Conservation (phyloP, 2,888 invertebrate species). For the Strigamia maritima region DNA sequence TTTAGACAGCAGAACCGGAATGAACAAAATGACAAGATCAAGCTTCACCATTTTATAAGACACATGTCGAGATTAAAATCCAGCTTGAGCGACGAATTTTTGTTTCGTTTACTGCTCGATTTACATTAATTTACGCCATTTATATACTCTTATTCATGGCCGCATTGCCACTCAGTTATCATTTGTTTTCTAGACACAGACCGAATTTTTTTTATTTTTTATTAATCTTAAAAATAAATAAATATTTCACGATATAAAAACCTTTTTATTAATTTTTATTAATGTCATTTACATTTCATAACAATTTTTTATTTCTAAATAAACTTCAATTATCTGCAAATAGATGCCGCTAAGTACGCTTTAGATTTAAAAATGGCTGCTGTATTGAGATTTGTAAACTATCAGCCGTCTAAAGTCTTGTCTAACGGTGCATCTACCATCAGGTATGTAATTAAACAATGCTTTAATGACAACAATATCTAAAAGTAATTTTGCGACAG, state of each 20-base stretch:
- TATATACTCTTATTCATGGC: neutral
- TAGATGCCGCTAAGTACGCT: neutral
- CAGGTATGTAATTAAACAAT: neutral
- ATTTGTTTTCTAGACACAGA: neutral
- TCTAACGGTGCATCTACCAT: neutral
- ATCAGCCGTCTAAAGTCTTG: neutral
- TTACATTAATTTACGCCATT: neutral
- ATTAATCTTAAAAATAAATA: neutral
- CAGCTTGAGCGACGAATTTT: neutral
- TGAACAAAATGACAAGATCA: conserved; percentile 21
- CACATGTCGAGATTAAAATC: neutral
- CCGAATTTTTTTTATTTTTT: neutral
- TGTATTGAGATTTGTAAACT: neutral
- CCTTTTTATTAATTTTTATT: no score
- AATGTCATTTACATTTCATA: neutral
- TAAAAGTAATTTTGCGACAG: neutral
- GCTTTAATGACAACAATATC: no score
- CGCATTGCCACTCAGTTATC: neutral
- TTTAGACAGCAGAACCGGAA: conserved; percentile 24
- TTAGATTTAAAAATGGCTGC: neutral
- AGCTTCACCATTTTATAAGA: conserved; percentile 17
- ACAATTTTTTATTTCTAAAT: neutral
- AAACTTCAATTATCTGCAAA: neutral
- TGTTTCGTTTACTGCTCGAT: neutral
- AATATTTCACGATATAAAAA: neutral